Percentiles rank a stretch among this genome's conserved stretches.
Evolutionary conservation across 2,888 invertebrate species (phyloP).

Genomic region (Apoderus coryli): DNA sequence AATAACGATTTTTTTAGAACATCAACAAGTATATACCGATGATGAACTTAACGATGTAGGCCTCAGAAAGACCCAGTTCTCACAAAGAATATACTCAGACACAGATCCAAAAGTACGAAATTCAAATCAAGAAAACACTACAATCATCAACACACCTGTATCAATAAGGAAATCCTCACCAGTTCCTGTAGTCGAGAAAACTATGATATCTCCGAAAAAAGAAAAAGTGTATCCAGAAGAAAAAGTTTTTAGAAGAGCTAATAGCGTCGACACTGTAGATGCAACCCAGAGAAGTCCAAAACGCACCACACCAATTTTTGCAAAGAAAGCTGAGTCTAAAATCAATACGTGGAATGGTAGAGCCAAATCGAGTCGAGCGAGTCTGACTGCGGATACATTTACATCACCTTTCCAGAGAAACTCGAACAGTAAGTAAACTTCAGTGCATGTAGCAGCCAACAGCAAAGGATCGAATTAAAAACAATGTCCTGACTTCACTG

Average conservation of each 20-base stretch:
- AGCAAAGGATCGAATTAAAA: no score
- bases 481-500: no score
- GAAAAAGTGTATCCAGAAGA: constrained; percentile 14
- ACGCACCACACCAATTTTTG: constrained; percentile 33
- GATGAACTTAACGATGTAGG: constrained; percentile 56
- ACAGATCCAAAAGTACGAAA: constrained; percentile 20
- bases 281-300: constrained; percentile 26
- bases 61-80: constrained; percentile 54
- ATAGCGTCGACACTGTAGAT: constrained; percentile 11
- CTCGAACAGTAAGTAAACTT: constrained; percentile 20
- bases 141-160: constrained; percentile 12
- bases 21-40: constrained; percentile 43
- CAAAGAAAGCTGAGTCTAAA: constrained; percentile 33
- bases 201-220: constrained; percentile 15
- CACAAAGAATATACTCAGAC: constrained; percentile 46
- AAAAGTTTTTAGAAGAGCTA: constrained; percentile 30
- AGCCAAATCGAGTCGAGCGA: constrained; percentile 33
- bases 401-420: constrained; percentile 24
- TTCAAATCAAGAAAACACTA: background rate
- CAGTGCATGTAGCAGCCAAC: no score
- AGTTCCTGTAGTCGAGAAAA: no score
- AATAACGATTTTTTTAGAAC: constrained; percentile 37
- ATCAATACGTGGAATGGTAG: constrained; percentile 59
- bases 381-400: constrained; percentile 49
- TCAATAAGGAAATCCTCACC: constrained; percentile 12